Base-by-base conservation (phyloP, 2,888 invertebrate genomes). In the Geophilus truncorum region DNA sequence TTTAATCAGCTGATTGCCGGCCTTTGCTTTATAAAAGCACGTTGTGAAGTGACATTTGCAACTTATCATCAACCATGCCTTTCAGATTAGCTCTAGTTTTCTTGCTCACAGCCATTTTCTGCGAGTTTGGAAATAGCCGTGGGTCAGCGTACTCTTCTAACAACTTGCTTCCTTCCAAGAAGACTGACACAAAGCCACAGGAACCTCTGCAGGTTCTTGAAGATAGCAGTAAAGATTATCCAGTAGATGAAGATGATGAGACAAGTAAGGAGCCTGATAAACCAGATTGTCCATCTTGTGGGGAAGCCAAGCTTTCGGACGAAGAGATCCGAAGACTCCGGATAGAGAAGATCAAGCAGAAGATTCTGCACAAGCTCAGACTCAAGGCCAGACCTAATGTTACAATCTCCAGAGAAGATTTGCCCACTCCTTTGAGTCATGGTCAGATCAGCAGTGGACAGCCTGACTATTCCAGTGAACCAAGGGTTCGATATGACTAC, bases 291-390 rank as follows among this genome's bases (percentile, higher is more conserved):
- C 28, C 25, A 9, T 18, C 18, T 1, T 77, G 77, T 30, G 30
- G 18, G 28, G 28, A 78, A 40, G 40, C 21, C 3, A 34, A 40
- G 23, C 45, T 78, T 34, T 36, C 18, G 18, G n/a, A 18, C n/a
- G 78, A 40, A 5, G 78, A 78, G 23, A 78, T 78, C 78, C 34
- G 78, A 34, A 18, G 40, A 40, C 2, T 78, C 18, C 80, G 32
- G 12, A 80, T 80, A 34, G 81, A 81, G 18, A 77, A 81, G 84
- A 93, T 94, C 77, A 94, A 94, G 87, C 92, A 93, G 86, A 94
- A 94, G 88, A 95, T 95, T 34, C 86, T 95, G 84, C 93, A 92
- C 87, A 94, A 94, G 87, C 85, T 95, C 80, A 87, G 94, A 83
- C 87, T 95, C 80, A 92, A 92, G 81, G 92, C 92, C 86, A 94